Evolutionary conservation across 2,797 vertebrate species (phyloP).

Genomic region (Diceros bicornis): DNA sequence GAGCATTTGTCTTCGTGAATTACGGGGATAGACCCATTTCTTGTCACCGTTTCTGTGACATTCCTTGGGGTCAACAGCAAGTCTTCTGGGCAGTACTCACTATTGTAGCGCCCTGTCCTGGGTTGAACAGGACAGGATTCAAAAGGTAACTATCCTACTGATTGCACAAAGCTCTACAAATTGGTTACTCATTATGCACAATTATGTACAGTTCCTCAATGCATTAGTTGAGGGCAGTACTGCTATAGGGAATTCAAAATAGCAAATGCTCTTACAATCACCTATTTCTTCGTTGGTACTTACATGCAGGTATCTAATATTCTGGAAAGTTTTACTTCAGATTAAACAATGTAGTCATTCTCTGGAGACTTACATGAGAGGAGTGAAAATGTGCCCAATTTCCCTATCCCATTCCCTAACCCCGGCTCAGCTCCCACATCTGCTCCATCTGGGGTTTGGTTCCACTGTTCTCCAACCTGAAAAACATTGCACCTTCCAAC

Average conservation of each 20-base stretch:
- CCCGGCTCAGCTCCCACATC: not conserved
- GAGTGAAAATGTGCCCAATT: not conserved
- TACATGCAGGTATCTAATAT: not conserved
- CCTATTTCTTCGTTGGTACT: not conserved
- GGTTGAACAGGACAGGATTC: not conserved
- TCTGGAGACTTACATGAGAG: not conserved
- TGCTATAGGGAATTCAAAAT: not conserved
- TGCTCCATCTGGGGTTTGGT: not conserved
- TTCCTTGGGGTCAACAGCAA: not conserved
- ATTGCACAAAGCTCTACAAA: not conserved
- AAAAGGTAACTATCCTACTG: not conserved
- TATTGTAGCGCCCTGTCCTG: not conserved
- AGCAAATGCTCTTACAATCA: not conserved
- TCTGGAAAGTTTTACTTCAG: not conserved
- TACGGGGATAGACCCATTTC: not conserved
- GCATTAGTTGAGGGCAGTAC: accelerated
- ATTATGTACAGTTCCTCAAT: accelerated
- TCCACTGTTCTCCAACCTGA: not conserved
- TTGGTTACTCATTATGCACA: not conserved
- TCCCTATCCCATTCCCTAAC: not conserved
- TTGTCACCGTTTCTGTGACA: not conserved
- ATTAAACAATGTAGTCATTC: not conserved
- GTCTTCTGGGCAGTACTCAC: not conserved
- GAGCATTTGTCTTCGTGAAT: not conserved
- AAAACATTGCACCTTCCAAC: not conserved